Conservation (phyloP, 2,888 invertebrate genomes). For the Agonopterix alstromeriana region DNA sequence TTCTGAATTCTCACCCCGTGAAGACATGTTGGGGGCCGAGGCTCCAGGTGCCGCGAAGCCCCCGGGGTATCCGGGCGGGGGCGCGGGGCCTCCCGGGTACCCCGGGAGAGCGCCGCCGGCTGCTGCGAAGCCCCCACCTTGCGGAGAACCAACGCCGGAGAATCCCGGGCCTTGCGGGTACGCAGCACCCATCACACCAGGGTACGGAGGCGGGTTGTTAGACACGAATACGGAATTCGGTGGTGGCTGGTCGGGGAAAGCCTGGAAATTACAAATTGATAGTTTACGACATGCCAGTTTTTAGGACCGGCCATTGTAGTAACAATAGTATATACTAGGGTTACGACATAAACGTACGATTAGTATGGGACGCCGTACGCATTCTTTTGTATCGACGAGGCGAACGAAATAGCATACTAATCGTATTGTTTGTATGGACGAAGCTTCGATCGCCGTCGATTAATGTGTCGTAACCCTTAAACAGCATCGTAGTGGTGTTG, state of each 20-base stretch:
- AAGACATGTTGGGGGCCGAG: constrained; percentile 39
- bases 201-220: constrained; percentile 95
- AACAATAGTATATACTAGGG: too few relatives aligned
- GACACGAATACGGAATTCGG: constrained; percentile 92
- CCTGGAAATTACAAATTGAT: constrained; percentile 33
- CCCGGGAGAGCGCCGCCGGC: constrained; percentile 32
- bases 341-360: too few relatives aligned
- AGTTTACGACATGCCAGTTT: too few relatives aligned
- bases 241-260: constrained; percentile 82
- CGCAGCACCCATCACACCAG: constrained; percentile 80
- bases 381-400: too few relatives aligned
- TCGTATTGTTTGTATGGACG: too few relatives aligned
- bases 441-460: too few relatives aligned
- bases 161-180: constrained; percentile 39
- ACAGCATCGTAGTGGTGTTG: too few relatives aligned
- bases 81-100: constrained; percentile 27
- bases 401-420: too few relatives aligned
- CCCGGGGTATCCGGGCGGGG: constrained; percentile 21
- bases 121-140: constrained; percentile 19
- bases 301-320: too few relatives aligned
- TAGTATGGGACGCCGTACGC: too few relatives aligned
- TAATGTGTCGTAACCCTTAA: too few relatives aligned
- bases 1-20: constrained; percentile 44
- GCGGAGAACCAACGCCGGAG: constrained; percentile 14
- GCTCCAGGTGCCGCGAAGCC: constrained; percentile 24